Base-by-base conservation (phyloP, 1,140 invertebrate genomes). In the Aricia agestis region DNA sequence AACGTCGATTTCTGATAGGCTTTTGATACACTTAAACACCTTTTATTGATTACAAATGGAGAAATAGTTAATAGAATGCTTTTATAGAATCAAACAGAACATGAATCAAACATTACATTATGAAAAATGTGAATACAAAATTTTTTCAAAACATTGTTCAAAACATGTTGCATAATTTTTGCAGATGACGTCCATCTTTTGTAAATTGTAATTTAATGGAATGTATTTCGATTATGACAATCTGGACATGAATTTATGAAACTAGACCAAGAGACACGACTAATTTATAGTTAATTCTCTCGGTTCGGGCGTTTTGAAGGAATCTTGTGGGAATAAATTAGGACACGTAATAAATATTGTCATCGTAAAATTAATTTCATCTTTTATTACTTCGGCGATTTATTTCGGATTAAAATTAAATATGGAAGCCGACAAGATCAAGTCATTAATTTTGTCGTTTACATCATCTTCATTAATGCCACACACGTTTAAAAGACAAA, bases 321-420 rank as follows among this genome's bases (percentile, higher is more conserved):
- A 63, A 63, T 63, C 11, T 63, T 11, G 59, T 19, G 18, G 19
- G 7, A 63, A 63, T 63, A 63, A 19, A 63, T 63, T 63, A 63
- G 59, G 18, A 6, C 10, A 7, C 18, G 18, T 19, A 11, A 63
- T 63, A 10, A 59, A 18, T 18, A 59, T 18, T 59, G 58, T 59
- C 58, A 59, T 19, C 45, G 45, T 19, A 63, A 63, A 11, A 19
- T 25, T 63, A 63, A 63, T 63, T 63, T 9, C 18, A 59, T 19
- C 18, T 19, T 63, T 63, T 63, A 63, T 63, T 63, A 25, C 59
- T 63, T 19, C 19, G 3, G 19, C 59, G 18, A 63, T 19, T 63
- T 4, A 63, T 63, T 63, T 59, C 18, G 9, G 18, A 59, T 59
- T 63, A 63, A 63, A 63, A 59, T 59, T 63, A 63, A 63, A 63